phyloP scores from a whole-genome alignment of 2,888 invertebrate species.

The Hydropsyche betteni region DNA sequence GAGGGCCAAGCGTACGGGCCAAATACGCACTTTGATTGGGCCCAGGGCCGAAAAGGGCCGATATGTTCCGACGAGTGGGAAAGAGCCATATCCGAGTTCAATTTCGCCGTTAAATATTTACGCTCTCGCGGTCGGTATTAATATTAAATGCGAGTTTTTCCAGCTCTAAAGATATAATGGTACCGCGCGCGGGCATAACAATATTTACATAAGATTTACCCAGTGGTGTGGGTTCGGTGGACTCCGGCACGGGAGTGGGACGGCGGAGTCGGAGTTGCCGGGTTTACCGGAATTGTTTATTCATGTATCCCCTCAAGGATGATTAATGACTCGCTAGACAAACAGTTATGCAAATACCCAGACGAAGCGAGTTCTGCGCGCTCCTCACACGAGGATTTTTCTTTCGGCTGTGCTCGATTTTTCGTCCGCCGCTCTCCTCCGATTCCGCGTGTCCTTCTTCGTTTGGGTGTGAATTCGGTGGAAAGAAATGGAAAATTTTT shows the following conservation, averaged over 20 bases:
- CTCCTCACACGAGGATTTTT: conserved; percentile 4
- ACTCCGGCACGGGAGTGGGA: neutral
- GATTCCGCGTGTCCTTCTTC: too few species aligned
- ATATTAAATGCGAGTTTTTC: conserved; percentile 40
- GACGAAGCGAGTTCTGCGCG: neutral
- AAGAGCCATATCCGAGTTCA: conserved; percentile 32
- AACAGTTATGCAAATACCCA: conserved; percentile 46
- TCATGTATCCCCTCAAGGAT: conserved; percentile 45
- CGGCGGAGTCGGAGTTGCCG: neutral
- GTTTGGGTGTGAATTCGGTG: too few species aligned
- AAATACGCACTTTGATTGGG: conserved; percentile 9
- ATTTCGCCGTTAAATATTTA: conserved; percentile 38
- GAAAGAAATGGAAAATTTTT: too few species aligned
- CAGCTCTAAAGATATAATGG: conserved; percentile 35
- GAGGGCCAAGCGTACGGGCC: neutral
- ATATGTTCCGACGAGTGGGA: too few species aligned
- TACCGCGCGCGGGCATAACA: conserved; percentile 32
- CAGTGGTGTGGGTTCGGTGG: conserved; percentile 11
- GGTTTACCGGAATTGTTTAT: conserved; percentile 45
- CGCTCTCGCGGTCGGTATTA: conserved; percentile 31
- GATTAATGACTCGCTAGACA: conserved; percentile 48
- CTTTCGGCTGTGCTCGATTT: too few species aligned
- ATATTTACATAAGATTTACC: conserved; percentile 40
- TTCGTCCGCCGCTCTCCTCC: too few species aligned
- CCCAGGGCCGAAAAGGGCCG: too few species aligned